Evolutionary conservation across 2,797 vertebrate genomes (phyloP).

Genomic region (Phylloscopus collybita): DNA sequence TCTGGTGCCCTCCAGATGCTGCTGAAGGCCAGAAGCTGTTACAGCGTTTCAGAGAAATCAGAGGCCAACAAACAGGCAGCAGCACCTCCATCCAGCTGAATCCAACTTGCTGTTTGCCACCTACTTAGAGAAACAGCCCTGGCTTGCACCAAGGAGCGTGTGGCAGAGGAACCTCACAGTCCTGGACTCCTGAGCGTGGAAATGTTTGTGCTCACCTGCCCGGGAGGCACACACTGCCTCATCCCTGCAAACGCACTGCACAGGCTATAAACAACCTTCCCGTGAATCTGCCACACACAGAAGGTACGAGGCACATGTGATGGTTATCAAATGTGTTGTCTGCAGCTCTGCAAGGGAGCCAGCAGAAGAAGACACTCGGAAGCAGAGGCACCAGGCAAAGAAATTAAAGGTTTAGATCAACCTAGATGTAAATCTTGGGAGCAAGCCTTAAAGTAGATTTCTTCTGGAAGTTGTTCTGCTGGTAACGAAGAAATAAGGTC

Average conservation of each 20-base stretch:
- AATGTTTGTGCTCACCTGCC: not conserved
- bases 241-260: not conserved
- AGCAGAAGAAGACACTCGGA: not conserved
- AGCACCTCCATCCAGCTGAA: not conserved
- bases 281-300: not conserved
- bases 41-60: not conserved
- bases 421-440: not conserved
- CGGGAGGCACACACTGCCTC: not conserved
- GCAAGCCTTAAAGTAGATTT: not conserved
- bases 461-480: not conserved
- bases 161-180: not conserved
- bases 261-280: not conserved
- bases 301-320: not conserved
- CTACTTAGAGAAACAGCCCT: not conserved
- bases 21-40: not conserved
- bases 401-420: not conserved
- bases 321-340: not conserved
- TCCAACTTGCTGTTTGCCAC: conserved; percentile 5
- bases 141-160: not conserved
- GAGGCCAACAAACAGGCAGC: not conserved
- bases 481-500: not conserved
- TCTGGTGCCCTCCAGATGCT: not conserved
- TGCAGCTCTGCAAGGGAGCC: conserved; percentile 11
- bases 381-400: not conserved
- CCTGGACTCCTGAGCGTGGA: not conserved